Percentiles rank a stretch among this genome's conserved stretches.
These are phyloP conservation scores for Pelagia noctiluca DNA, from an alignment of 30 jellyfish, hydroid and myxozoan genomes.

Conservation along the genomic window DNA sequence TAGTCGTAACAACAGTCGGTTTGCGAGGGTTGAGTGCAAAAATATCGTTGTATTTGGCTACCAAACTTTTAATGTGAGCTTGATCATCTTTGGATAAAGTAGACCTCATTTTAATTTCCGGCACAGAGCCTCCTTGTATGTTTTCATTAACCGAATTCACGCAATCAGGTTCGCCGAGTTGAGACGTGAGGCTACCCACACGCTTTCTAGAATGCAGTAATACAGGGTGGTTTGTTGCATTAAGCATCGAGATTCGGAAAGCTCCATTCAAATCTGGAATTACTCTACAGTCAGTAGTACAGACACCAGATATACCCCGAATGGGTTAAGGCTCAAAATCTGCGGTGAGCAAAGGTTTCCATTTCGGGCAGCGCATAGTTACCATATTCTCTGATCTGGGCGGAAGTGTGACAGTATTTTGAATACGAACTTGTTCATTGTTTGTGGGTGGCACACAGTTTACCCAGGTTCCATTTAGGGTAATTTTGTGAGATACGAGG, in stretches of 20 bases:
- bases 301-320: neutral
- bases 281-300: neutral
- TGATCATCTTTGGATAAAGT: neutral
- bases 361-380: neutral
- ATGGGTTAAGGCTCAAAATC: neutral
- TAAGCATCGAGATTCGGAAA: neutral
- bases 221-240: neutral
- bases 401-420: too few species aligned
- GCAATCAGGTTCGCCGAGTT: neutral
- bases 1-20: too few species aligned
- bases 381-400: too few species aligned
- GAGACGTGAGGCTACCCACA: neutral
- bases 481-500: neutral
- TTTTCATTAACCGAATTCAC: neutral
- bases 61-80: neutral
- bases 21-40: neutral
- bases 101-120: too few species aligned
- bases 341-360: neutral
- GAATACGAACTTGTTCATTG: neutral
- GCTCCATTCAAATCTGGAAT: too few species aligned
- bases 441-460: neutral
- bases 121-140: neutral
- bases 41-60: neutral
- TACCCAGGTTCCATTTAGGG: neutral
- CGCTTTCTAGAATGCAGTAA: neutral